A percentile compares a stretch with the other conserved stretches of the same genome.
Evolutionary conservation across 2,797 vertebrate genomes (phyloP).

Genomic region (Cottoperca gobio): DNA sequence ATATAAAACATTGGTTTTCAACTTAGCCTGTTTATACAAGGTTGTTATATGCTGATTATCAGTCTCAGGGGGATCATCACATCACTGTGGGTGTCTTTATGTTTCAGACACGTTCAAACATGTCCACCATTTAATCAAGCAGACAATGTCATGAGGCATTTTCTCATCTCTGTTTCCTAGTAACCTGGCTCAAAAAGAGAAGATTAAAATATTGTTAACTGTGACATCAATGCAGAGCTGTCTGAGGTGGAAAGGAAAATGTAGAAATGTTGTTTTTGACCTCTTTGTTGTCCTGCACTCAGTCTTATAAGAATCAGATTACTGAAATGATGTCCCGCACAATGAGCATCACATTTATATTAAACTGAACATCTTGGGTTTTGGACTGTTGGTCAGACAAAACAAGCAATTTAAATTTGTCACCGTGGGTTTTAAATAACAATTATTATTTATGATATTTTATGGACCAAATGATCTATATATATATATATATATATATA

Average conservation of each 20-base stretch:
- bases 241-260: neutral
- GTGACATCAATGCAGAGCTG: neutral
- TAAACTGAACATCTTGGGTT: no score
- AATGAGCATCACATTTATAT: slow-evolving; percentile 6
- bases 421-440: no score
- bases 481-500: no score
- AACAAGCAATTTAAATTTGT: no score
- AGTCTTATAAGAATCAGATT: slow-evolving; percentile 15
- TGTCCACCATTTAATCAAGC: slow-evolving; percentile 1
- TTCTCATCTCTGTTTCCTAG: neutral
- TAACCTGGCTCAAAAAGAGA: neutral
- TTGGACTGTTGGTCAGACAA: no score
- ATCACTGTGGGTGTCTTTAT: neutral
- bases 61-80: neutral
- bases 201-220: neutral
- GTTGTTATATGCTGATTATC: neutral
- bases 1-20: no score
- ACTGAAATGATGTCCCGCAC: neutral
- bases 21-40: neutral
- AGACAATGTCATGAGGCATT: neutral
- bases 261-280: slow-evolving; percentile 15
- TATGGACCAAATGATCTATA: no score
- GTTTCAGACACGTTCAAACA: slow-evolving; percentile 4
- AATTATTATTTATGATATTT: no score
- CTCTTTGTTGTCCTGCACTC: slow-evolving; percentile 9